These are phyloP conservation scores for Morbakka virulenta DNA, from an alignment of 30 jellyfish, hydroid and myxozoan species.

Conservation along the genomic window DNA sequence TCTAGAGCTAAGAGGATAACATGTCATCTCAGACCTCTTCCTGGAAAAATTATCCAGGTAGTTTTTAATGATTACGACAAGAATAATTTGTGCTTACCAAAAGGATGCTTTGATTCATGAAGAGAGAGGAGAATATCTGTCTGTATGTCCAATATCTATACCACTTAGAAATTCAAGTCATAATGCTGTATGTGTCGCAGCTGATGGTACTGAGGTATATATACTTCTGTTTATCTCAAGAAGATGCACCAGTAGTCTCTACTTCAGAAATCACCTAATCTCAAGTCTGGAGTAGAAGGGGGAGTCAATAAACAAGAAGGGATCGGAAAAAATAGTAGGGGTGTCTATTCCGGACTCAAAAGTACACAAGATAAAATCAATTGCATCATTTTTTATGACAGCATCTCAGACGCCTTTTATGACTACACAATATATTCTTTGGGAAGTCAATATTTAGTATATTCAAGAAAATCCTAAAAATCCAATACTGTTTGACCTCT, in stretches of 20 bases:
- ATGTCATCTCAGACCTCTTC: conserved; percentile 31
- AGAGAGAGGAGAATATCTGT: conserved; percentile 26
- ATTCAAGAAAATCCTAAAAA: background rate
- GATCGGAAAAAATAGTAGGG: too few relatives aligned
- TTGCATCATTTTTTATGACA: too few relatives aligned
- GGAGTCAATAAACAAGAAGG: too few relatives aligned
- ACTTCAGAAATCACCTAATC: too few relatives aligned
- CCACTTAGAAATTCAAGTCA: conserved; percentile 31
- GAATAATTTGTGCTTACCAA: conserved; percentile 28
- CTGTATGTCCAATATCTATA: conserved; percentile 26
- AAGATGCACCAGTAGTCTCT: conserved; percentile 12
- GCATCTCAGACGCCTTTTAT: too few relatives aligned
- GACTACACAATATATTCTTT: too few relatives aligned
- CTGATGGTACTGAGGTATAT: conserved; percentile 39
- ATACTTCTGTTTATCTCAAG: conserved; percentile 36
- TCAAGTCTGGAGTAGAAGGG: too few relatives aligned
- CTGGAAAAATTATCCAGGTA: conserved; percentile 27
- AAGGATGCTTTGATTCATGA: conserved; percentile 39
- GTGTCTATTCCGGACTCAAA: too few relatives aligned
- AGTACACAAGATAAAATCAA: too few relatives aligned
- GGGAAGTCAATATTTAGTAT: conserved; percentile 13
- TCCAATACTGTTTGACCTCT: background rate
- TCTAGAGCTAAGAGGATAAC: conserved; percentile 18
- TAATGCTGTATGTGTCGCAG: conserved; percentile 26
- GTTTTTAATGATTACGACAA: conserved; percentile 9